Evolutionary conservation across 2,888 invertebrate genomes (phyloP).

Genomic region (Andrena dorsata): DNA sequence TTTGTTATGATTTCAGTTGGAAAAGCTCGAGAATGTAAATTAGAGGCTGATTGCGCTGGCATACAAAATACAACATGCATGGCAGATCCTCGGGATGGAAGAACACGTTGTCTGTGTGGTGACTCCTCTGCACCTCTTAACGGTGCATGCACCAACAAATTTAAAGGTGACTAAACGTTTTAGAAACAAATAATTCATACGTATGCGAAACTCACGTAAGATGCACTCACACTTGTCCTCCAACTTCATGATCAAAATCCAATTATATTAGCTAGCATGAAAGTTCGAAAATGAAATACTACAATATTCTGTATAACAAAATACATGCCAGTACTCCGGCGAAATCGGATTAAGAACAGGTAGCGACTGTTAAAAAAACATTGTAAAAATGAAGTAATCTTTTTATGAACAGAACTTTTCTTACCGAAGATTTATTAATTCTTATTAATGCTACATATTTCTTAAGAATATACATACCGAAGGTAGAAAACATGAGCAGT

Average conservation of each 20-base stretch:
- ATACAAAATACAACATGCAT: constrained; percentile 89
- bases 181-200: background rate
- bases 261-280: background rate
- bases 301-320: too few relatives aligned
- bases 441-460: background rate
- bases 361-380: background rate
- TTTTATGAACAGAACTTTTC: background rate
- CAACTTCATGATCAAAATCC: background rate
- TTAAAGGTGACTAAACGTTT: constrained; percentile 86
- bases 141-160: constrained; percentile 88
- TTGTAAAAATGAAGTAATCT: background rate
- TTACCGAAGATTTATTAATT: background rate
- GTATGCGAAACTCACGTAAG: background rate
- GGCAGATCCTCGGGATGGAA: constrained; percentile 88
- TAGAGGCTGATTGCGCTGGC: constrained; percentile 88
- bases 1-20: constrained; percentile 75
- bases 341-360: too few relatives aligned
- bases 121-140: constrained; percentile 89
- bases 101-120: constrained; percentile 89
- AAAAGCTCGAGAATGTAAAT: constrained; percentile 88
- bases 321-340: too few relatives aligned
- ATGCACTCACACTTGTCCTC: background rate
- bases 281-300: too few relatives aligned
- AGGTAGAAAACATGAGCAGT: background rate
- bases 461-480: background rate